Percentiles rank a stretch among this genome's conserved stretches.
Evolutionary conservation across 2,113 vertebrate genomes (phyloP).

Genomic region (Bufo bufo): DNA sequence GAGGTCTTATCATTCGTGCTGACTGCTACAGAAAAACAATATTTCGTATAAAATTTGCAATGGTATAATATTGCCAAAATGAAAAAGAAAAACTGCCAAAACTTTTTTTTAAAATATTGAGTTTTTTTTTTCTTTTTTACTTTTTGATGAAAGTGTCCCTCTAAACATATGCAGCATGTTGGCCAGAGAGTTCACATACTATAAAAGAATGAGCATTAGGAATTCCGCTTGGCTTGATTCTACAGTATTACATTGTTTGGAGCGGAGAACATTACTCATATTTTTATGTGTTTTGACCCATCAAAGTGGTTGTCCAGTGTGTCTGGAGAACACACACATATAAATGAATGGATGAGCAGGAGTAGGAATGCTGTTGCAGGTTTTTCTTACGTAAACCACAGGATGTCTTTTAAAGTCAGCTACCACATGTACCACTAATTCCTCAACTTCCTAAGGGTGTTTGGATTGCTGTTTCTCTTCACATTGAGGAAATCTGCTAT

Average conservation of each 20-base stretch:
- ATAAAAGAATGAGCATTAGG: not conserved
- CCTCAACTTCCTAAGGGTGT: conserved; percentile 43
- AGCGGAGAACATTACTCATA: not conserved
- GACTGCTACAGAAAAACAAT: too few relatives aligned
- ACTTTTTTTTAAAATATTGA: too few relatives aligned
- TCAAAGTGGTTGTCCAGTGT: not conserved
- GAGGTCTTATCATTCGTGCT: too few relatives aligned
- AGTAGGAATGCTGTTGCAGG: not conserved
- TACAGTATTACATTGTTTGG: not conserved
- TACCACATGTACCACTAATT: conserved; percentile 52
- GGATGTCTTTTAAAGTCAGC: conserved; percentile 46
- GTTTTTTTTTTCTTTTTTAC: too few relatives aligned
- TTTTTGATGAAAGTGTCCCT: too few relatives aligned
- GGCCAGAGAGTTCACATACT: not conserved
- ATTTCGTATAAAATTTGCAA: too few relatives aligned
- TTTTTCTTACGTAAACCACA: conserved; percentile 36
- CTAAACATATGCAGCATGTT: not conserved
- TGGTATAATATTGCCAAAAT: too few relatives aligned
- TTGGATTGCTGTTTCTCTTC: conserved; percentile 42
- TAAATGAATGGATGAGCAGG: conserved; percentile 21
- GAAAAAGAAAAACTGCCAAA: too few relatives aligned
- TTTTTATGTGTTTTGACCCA: not conserved
- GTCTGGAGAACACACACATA: conserved; percentile 8
- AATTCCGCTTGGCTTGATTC: not conserved
- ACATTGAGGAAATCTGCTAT: conserved; percentile 39